Conservation (phyloP, 2,113 vertebrate species). For the Forbesichthys agassizii region DNA sequence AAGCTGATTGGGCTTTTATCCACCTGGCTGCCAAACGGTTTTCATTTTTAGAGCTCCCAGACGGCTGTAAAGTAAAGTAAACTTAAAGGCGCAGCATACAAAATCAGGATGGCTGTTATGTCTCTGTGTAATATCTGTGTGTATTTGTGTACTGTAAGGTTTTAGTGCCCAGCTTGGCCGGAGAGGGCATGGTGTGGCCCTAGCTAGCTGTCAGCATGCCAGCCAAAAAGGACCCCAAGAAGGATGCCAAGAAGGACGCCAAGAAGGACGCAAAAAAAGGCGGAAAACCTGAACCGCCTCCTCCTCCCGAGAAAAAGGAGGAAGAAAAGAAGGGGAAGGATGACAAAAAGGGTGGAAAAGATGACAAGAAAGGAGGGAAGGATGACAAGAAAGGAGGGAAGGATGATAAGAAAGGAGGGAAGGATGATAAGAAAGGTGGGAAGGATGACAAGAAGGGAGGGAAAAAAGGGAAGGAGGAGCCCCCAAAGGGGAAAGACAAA, state of each 20-base stretch:
- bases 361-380: slow-evolving; percentile 47
- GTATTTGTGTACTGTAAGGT: slow-evolving; percentile 64
- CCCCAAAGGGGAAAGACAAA: slow-evolving; percentile 73
- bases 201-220: slow-evolving; percentile 71
- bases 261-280: slow-evolving; percentile 73
- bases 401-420: slow-evolving; percentile 62
- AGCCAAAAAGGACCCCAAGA: slow-evolving; percentile 65
- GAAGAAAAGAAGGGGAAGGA: slow-evolving; percentile 67
- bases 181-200: slow-evolving; percentile 65
- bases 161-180: slow-evolving; percentile 23
- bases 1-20: no score
- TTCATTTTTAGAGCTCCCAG: not conserved
- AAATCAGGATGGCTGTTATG: not conserved
- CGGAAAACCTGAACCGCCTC: slow-evolving; percentile 62
- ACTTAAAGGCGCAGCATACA: not conserved
- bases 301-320: slow-evolving; percentile 64
- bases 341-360: slow-evolving; percentile 32
- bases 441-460: slow-evolving; percentile 75
- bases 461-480: slow-evolving; percentile 68
- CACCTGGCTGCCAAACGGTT: no score
- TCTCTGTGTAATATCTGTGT: slow-evolving; percentile 31
- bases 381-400: slow-evolving; percentile 70
- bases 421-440: slow-evolving; percentile 72
- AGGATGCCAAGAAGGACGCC: slow-evolving; percentile 56
- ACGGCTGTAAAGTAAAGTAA: not conserved